Conservation (phyloP, 2,113 vertebrate species). For the Spea multiplicata region DNA sequence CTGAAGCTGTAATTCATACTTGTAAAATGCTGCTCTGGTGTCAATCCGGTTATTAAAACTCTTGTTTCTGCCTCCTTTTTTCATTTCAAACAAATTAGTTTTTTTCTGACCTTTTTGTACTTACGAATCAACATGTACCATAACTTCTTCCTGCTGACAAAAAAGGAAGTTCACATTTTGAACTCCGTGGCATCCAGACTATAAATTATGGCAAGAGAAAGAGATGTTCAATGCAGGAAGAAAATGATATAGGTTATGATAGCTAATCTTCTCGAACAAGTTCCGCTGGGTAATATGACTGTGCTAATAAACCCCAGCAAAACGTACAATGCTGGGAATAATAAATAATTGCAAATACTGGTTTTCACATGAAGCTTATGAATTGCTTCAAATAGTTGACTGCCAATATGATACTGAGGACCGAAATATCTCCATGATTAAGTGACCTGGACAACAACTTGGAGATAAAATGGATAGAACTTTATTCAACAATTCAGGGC, state of each 20-base stretch:
- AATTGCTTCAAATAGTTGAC: background rate
- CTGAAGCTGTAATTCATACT: conserved; percentile 75
- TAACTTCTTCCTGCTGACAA: conserved; percentile 51
- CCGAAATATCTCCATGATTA: too few relatives aligned
- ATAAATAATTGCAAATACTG: background rate
- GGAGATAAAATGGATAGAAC: too few relatives aligned
- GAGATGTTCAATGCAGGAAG: background rate
- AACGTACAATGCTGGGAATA: background rate
- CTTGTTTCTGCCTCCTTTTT: conserved; percentile 71
- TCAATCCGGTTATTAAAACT: conserved; percentile 90
- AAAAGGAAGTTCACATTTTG: conserved; percentile 20
- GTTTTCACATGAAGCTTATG: background rate
- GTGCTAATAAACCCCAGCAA: background rate
- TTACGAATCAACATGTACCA: conserved; percentile 65
- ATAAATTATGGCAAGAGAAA: conserved; percentile 34
- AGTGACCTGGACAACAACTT: too few relatives aligned
- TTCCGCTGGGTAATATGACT: background rate
- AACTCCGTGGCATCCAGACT: conserved; percentile 12
- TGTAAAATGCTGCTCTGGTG: conserved; percentile 78
- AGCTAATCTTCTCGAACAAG: background rate
- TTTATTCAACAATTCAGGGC: too few relatives aligned
- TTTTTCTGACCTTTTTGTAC: conserved; percentile 66
- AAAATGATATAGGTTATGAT: conserved; percentile 21
- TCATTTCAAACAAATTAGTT: conserved; percentile 80
- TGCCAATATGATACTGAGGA: too few relatives aligned